Evolutionary conservation across 2,888 invertebrate species (phyloP), one percentile per base, ranked within the genome.

Genomic region (Clunio marinus): DNA sequence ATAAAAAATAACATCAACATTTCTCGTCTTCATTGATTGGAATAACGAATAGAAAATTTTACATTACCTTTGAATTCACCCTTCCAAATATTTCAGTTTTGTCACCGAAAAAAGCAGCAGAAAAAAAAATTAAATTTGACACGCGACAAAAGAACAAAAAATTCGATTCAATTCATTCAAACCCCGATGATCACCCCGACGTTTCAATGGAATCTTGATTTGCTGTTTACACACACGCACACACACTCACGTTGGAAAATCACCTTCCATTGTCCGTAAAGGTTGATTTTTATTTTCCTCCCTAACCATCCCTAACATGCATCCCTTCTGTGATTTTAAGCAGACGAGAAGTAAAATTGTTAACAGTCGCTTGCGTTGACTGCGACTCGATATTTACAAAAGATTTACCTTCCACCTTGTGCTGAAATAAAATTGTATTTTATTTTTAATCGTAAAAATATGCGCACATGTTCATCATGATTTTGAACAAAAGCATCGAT

Each of bases 391-490:
- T 59, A 55, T 55, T 66, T 55, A 66, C 66, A 55, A 55, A 55
- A 66, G 66, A 66, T 66, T 66, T 51, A 66, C 66, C 66, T 66
- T 66, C 66, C 66, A 66, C 66, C 66, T 66, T 66, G 65, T 63
- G 62, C 35, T 17, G 27, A 35, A 66, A 66, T 66, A 66, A 66
- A 66, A 66, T 66, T 66, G 66, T 66, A 66, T 66, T 66, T 66
- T 28, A 66, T 66, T 66, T 63, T 66, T 66, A 66, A 66, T 66
- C 66, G 46, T 17, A 28, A 51, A 66, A 63, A 32, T 57, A 57
- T 57, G 32, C 55, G 66, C 55, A 66, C 66, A 66, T 66, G 66
- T 62, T 37, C 35, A 24, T 25, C 63, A 28, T 37, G 41, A 45
- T 51, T 32, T 32, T 27, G 51, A 66, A 66, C 66, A 66, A 66